Conservation (phyloP, 2,888 invertebrate species). For the Drosophila borborema region DNA sequence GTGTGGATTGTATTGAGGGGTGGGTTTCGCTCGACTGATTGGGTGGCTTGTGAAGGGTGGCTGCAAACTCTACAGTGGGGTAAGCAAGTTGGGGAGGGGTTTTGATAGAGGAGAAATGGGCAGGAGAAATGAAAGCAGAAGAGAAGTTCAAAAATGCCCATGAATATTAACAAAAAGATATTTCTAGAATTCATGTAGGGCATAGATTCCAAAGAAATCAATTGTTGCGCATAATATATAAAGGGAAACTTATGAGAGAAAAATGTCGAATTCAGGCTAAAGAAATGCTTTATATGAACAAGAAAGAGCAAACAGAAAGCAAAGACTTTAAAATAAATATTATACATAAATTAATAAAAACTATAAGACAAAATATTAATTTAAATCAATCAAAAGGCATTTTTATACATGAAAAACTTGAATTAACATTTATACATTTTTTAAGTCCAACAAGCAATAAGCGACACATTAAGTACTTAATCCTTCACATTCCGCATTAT, state of each 20-base stretch:
- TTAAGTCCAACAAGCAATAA: neutral
- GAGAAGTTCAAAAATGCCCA: too few species aligned
- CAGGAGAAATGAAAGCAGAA: neutral
- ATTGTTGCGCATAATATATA: neutral
- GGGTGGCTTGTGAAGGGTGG: slow-evolving; percentile 18
- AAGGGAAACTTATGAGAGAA: neutral
- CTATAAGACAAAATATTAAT: neutral
- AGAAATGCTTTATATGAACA: neutral
- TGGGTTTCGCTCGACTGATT: slow-evolving; percentile 4
- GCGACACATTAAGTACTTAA: slow-evolving; percentile 5
- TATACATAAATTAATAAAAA: neutral
- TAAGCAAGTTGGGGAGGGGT: neutral
- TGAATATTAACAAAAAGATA: neutral
- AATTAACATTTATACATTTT: neutral
- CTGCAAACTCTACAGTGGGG: slow-evolving; percentile 34
- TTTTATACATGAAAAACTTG: neutral
- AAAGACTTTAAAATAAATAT: neutral
- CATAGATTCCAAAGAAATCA: neutral
- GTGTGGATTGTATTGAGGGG: slow-evolving; percentile 41
- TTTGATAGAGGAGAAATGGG: neutral
- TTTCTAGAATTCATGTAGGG: neutral
- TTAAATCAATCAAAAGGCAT: neutral
- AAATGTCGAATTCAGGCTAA: neutral
- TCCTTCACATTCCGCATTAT: neutral
- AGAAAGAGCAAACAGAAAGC: neutral